Conservation (phyloP, 2,888 invertebrate genomes). For the Acleris holmiana region DNA sequence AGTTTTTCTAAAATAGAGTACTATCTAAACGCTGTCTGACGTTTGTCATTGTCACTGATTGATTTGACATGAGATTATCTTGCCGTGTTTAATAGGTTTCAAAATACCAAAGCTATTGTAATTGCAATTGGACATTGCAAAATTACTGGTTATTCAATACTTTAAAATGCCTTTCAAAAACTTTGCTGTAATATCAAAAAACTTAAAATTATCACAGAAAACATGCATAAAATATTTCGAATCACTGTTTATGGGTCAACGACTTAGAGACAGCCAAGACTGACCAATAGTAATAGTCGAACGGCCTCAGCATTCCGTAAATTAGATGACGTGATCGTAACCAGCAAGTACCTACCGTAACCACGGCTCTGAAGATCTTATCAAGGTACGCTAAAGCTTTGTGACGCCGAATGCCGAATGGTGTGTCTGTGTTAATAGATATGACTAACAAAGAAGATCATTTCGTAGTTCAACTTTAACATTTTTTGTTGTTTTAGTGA, state of each 20-base stretch:
- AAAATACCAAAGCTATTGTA: background rate
- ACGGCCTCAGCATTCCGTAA: conserved; percentile 19
- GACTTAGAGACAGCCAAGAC: conserved; percentile 6
- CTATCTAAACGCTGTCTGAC: background rate
- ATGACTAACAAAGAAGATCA: too few species aligned
- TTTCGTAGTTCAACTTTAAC: too few species aligned
- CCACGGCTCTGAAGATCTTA: conserved; percentile 23
- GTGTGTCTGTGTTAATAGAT: too few species aligned
- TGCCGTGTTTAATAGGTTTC: conserved; percentile 18
- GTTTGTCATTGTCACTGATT: conserved; percentile 1
- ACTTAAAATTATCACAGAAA: conserved; percentile 9
- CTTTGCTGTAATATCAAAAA: background rate
- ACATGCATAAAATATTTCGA: background rate
- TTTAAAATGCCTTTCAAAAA: background rate
- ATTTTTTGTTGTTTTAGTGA: too few species aligned
- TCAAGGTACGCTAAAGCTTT: background rate
- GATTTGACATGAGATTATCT: conserved; percentile 9
- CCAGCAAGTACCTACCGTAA: conserved; percentile 5
- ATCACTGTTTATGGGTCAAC: background rate
- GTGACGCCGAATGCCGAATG: too few species aligned
- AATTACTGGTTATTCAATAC: conserved; percentile 19
- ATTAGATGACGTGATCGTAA: conserved; percentile 33
- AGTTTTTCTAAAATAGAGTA: too few species aligned
- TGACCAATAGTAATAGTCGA: conserved; percentile 19
- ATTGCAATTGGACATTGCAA: conserved; percentile 10